phyloP scores from a whole-genome alignment of 2,797 vertebrate genomes.

The Prionace glauca region DNA sequence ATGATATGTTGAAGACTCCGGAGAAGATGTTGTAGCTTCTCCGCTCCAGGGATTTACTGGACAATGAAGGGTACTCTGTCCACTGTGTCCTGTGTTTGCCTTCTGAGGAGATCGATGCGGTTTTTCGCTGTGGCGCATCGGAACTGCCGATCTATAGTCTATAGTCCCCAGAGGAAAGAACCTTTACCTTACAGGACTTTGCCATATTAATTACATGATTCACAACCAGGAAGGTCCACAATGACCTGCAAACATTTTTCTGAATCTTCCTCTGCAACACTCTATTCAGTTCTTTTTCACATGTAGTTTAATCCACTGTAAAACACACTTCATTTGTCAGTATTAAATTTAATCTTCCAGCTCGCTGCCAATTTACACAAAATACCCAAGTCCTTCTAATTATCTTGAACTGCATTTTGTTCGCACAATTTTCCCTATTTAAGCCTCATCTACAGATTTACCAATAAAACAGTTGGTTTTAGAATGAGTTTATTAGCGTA shows the following conservation, averaged over 20 bases:
- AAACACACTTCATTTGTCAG: not conserved
- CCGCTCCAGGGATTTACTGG: too few relatives aligned
- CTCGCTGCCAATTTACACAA: not conserved
- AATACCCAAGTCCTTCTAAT: not conserved
- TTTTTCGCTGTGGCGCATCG: too few relatives aligned
- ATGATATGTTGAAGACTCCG: too few relatives aligned
- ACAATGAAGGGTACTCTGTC: too few relatives aligned
- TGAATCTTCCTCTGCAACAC: not conserved
- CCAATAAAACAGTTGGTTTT: not conserved
- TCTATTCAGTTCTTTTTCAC: not conserved
- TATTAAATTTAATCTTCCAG: not conserved
- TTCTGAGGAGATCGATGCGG: too few relatives aligned
- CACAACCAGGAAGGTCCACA: not conserved
- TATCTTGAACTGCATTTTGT: not conserved
- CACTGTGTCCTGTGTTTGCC: too few relatives aligned
- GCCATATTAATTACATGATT: not conserved
- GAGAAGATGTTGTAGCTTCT: too few relatives aligned
- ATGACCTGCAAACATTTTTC: not conserved
- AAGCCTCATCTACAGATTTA: not conserved
- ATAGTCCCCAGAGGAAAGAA: not conserved
- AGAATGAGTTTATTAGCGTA: not conserved
- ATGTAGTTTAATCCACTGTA: not conserved
- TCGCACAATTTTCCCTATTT: not conserved
- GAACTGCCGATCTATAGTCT: too few relatives aligned
- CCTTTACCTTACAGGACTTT: not conserved